Evolutionary conservation across 2,113 vertebrate species (phyloP).

Genomic region (Ptyas mucosa): DNA sequence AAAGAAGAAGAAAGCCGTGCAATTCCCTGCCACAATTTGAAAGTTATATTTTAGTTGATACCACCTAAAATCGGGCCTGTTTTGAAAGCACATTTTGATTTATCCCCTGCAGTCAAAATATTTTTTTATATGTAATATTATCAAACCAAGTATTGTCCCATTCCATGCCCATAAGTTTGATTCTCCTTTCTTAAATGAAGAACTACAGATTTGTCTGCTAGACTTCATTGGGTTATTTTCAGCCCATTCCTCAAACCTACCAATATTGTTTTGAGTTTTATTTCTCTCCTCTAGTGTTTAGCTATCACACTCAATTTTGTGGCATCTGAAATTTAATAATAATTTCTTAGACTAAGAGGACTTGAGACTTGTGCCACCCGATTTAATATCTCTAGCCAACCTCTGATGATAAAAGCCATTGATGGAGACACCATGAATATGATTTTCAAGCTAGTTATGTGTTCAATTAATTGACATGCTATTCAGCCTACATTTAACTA

Average conservation of each 20-base stretch:
- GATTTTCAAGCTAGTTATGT: neutral
- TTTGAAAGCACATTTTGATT: neutral
- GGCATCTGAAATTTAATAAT: neutral
- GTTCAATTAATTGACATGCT: neutral
- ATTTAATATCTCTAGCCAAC: neutral
- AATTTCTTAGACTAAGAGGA: neutral
- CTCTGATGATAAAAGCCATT: neutral
- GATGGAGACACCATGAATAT: neutral
- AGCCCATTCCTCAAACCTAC: neutral
- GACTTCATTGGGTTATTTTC: neutral
- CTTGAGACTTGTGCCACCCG: neutral
- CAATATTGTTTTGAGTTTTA: neutral
- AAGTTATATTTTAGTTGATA: neutral
- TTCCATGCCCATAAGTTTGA: neutral
- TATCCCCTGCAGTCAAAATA: neutral
- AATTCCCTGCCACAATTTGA: neutral
- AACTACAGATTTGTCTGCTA: neutral
- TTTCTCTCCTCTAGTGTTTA: neutral
- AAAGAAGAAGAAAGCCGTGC: neutral
- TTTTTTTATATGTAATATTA: neutral
- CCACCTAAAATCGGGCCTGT: neutral
- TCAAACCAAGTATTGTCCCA: neutral
- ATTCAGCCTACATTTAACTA: neutral
- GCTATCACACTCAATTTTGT: neutral
- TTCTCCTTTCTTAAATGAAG: neutral